phyloP scores from a whole-genome alignment of 2,888 invertebrate genomes.

The Crepidodera aurea region DNA sequence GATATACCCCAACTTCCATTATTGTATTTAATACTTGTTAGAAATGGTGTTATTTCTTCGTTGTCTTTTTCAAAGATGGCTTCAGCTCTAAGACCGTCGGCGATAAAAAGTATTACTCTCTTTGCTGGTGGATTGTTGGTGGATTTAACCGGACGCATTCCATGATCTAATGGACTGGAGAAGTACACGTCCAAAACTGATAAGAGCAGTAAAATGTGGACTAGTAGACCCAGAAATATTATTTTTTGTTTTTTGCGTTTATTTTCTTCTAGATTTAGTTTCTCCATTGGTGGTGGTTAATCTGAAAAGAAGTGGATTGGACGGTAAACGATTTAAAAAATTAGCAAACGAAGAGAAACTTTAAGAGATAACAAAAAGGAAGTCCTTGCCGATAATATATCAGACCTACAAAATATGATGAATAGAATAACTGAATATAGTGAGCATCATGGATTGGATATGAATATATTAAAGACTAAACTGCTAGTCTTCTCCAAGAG shows the following conservation, averaged over 20 bases:
- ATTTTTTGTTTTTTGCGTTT: slow-evolving; percentile 44
- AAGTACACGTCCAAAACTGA: slow-evolving; percentile 95
- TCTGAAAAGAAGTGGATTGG: too few relatives aligned
- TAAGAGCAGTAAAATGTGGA: slow-evolving; percentile 80
- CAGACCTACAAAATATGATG: too few relatives aligned
- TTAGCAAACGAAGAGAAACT: too few relatives aligned
- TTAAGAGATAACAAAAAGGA: too few relatives aligned
- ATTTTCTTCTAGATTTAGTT: slow-evolving; percentile 26
- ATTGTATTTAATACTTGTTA: slow-evolving; percentile 59
- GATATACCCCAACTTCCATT: slow-evolving; percentile 82
- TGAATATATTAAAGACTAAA: too few relatives aligned
- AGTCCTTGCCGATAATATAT: too few relatives aligned
- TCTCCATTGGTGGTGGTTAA: too few relatives aligned
- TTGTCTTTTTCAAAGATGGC: slow-evolving; percentile 45
- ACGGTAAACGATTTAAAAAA: too few relatives aligned
- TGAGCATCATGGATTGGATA: too few relatives aligned
- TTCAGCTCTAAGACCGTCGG: slow-evolving; percentile 90
- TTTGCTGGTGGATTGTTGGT: slow-evolving; percentile 69
- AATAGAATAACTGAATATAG: too few relatives aligned
- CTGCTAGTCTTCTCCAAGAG: too few relatives aligned
- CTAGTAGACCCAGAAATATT: slow-evolving; percentile 63
- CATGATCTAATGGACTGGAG: slow-evolving; percentile 84
- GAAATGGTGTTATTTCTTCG: slow-evolving; percentile 43
- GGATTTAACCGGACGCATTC: slow-evolving; percentile 67
- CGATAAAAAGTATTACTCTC: slow-evolving; percentile 86